Conservation (phyloP, 2,113 vertebrate genomes). For the Phalacrocorax aristotelis region DNA sequence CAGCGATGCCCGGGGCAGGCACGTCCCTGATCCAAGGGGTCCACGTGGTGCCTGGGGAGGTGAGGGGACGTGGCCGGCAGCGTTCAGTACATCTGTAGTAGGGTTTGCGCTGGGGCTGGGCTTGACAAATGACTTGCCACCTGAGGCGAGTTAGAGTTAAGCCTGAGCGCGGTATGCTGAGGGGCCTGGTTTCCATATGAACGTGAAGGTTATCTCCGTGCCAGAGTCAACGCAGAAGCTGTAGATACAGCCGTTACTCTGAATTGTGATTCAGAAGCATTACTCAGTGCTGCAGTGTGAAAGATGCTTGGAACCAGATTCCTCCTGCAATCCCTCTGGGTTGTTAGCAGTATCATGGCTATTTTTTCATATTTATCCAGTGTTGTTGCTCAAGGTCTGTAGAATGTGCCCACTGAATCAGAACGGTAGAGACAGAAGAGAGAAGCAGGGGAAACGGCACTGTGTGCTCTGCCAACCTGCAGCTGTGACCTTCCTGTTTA, state of each 20-base stretch:
- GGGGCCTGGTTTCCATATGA: not conserved
- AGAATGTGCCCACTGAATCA: not conserved
- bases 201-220: not conserved
- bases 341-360: not conserved
- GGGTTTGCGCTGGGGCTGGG: not conserved
- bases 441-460: not conserved
- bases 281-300: not conserved
- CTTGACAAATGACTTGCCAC: not conserved
- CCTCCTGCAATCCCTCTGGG: not conserved
- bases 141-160: not conserved
- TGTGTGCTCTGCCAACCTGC: constrained; percentile 21
- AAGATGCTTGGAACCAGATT: not conserved
- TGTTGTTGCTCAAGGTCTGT: not conserved
- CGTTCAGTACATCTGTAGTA: not conserved
- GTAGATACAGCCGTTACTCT: not conserved
- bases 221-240: not conserved
- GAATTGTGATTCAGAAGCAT: not conserved
- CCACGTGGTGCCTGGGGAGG: fast-evolving
- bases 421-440: not conserved
- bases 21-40: too few species aligned
- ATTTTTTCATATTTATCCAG: not conserved
- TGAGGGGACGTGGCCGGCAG: not conserved
- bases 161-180: not conserved
- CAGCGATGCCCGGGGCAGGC: not conserved
- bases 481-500: constrained; percentile 53